Base-by-base conservation (phyloP, 1,140 invertebrate species). In the Trigoniulus corallinus region DNA sequence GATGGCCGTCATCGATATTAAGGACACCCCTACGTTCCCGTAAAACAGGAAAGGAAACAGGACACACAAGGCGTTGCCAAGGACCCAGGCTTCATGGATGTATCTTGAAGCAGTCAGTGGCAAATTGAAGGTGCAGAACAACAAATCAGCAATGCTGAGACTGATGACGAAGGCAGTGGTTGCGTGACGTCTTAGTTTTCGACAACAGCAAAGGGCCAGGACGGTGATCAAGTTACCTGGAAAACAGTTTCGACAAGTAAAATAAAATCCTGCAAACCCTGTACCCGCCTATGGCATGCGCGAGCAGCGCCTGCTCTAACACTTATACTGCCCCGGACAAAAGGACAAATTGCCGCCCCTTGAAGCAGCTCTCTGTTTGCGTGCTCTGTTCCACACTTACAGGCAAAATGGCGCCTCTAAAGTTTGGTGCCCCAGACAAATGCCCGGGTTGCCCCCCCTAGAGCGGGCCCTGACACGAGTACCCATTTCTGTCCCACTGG, bases 31-130 rank as follows among this genome's bases (percentile, higher is more conserved):
- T 13, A 89, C 84, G 61, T 89, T 89, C 48, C 84, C 84, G 64
- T 89, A 89, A 66, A 88, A 88, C 57, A 89, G 79, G 54, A 89
- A 79, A 0, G 86, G 85, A 66, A 89, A 91, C 60, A 88, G 72
- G 63, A 78, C 75, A 64, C 86, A 89, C 13, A 88, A 71, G 1
- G 73, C 72, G 1, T 79, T 75, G 1, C 85, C 84, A n/a, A 88
- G 71, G 26, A 80, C 73, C 86, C 86, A 91, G 50, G 76, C 75
- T 67, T 85, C 76, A 60, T 82, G 73, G 57, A 84, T 79, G 65
- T 81, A 88, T 60, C 84, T 72, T 57, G 78, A 80, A 20, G 84
- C 84, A 1, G 84, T 88, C 39, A 88, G 68, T 1, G 87, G 87
- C 54, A 91, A 68, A 67, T 87, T 88, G 55, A 89, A 76, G 29